phyloP scores from a whole-genome alignment of 2,113 vertebrate species.

The Tor tambroides region DNA sequence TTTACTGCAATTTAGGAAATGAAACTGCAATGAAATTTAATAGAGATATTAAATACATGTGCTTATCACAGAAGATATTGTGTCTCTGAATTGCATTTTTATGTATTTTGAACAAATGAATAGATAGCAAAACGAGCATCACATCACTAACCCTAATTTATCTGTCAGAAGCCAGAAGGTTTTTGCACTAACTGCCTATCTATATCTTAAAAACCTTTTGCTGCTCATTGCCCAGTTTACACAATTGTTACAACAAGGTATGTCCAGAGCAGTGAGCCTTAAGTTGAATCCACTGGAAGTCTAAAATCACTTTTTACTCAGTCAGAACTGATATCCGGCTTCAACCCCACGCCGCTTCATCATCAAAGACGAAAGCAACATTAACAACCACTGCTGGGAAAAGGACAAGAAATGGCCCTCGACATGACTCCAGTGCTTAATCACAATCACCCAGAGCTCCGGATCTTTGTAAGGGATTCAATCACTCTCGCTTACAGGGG shows the following conservation, averaged over 20 bases:
- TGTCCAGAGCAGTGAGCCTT: not conserved
- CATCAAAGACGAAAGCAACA: conserved; percentile 24
- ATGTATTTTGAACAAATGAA: not conserved
- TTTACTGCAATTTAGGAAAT: not conserved
- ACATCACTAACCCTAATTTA: not conserved
- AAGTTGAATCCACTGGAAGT: conserved; percentile 7
- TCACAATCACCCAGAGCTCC: conserved; percentile 47
- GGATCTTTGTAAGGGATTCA: conserved; percentile 23
- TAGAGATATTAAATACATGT: not conserved
- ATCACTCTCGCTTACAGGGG: conserved; percentile 19
- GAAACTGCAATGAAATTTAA: not conserved
- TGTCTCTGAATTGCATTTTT: not conserved
- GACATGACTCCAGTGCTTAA: conserved; percentile 50
- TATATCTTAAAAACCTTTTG: not conserved
- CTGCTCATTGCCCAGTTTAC: not conserved
- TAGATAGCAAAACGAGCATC: not conserved
- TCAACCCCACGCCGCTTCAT: not conserved
- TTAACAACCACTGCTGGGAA: conserved; percentile 26
- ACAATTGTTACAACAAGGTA: not conserved
- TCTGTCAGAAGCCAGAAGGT: not conserved
- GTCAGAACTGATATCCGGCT: conserved; percentile 9
- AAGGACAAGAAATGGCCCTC: conserved; percentile 32
- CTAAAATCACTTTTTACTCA: conserved; percentile 26
- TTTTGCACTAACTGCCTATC: too few relatives aligned
- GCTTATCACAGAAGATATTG: not conserved